Percentiles rank a stretch among this genome's conserved stretches.
Conservation (phyloP, 2,113 vertebrate genomes). For the Benitochromis conjunctus region DNA sequence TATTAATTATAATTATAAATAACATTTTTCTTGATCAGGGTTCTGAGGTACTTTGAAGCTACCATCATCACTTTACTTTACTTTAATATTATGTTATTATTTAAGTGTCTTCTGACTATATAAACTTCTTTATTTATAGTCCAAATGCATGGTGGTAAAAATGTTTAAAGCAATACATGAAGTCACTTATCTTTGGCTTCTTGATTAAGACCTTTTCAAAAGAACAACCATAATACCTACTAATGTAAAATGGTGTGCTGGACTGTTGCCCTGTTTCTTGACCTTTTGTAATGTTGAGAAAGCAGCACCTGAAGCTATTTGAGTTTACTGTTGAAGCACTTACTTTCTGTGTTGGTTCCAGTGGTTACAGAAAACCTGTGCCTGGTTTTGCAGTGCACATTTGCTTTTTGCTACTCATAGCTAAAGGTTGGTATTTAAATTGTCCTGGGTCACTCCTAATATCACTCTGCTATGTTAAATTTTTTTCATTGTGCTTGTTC, state of each 20-base stretch:
- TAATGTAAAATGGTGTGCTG: constrained; percentile 10
- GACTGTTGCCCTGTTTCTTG: not conserved
- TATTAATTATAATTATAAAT: not conserved
- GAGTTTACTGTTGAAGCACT: constrained; percentile 9
- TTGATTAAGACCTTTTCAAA: not conserved
- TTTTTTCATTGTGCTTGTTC: constrained; percentile 2
- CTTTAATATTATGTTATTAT: not conserved
- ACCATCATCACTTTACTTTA: not conserved
- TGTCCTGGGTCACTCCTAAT: not conserved
- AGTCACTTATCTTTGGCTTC: not conserved
- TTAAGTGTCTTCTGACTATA: not conserved
- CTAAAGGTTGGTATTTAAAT: not conserved
- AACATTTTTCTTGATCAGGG: not conserved
- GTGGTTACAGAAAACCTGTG: not conserved
- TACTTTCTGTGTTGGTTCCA: constrained; percentile 31
- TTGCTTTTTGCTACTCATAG: not conserved
- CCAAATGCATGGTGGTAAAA: not conserved
- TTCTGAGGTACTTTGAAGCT: not conserved
- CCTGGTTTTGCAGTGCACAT: not conserved
- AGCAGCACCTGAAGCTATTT: not conserved
- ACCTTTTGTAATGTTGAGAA: constrained; percentile 18
- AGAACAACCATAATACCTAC: not conserved
- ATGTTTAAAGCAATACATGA: not conserved
- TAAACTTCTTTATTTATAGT: not conserved
- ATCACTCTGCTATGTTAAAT: not conserved